These are phyloP conservation scores for Anolis apletophallus DNA, from an alignment of 2,797 vertebrate genomes.

Conservation along the genomic window DNA sequence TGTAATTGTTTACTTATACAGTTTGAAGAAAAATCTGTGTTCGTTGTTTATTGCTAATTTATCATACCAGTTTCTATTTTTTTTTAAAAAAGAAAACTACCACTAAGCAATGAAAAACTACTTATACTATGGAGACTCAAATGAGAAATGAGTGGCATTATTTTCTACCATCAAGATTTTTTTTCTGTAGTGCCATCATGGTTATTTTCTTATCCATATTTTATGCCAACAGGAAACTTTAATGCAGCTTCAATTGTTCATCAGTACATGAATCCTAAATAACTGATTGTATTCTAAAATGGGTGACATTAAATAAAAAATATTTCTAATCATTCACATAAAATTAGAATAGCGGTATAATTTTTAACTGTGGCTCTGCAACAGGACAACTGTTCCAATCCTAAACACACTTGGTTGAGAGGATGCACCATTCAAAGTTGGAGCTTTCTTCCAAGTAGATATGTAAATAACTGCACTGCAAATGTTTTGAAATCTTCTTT, in stretches of 20 bases:
- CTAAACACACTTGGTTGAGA: not conserved
- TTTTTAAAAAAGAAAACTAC: not conserved
- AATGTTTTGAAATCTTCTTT: not conserved
- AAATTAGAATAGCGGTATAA: not conserved
- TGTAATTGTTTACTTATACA: conserved; percentile 1
- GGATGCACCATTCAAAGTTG: not conserved
- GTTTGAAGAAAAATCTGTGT: no score
- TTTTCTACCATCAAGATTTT: not conserved
- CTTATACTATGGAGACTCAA: not conserved
- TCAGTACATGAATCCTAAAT: not conserved
- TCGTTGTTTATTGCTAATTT: not conserved
- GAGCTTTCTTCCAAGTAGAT: not conserved
- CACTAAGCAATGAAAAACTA: not conserved
- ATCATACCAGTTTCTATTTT: not conserved
- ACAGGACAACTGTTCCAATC: not conserved
- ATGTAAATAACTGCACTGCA: not conserved
- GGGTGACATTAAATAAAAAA: not conserved
- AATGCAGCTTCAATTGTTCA: not conserved
- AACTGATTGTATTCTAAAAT: not conserved
- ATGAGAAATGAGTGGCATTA: not conserved
- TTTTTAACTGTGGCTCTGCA: not conserved
- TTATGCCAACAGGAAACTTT: not conserved
- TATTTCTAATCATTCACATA: not conserved
- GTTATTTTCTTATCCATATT: not conserved
- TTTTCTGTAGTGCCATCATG: not conserved